Evolutionary conservation across 2,113 vertebrate species (phyloP).

Genomic region (Tylochromis polylepis): DNA sequence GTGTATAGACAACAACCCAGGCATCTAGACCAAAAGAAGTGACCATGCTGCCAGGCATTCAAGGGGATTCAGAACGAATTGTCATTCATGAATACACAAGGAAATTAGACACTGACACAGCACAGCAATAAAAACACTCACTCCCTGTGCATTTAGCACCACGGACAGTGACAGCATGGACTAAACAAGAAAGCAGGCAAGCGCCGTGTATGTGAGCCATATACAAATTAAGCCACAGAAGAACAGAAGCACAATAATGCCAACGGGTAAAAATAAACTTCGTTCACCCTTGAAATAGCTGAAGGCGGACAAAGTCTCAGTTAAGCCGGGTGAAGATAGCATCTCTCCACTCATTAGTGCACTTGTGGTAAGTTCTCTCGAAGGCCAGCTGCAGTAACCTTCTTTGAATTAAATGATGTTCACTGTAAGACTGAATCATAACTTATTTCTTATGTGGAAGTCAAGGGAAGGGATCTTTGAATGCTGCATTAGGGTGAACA

Average conservation of each 20-base stretch:
- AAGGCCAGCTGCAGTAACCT: background rate
- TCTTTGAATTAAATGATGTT: background rate
- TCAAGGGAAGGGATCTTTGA: background rate
- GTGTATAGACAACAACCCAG: background rate
- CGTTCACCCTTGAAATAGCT: background rate
- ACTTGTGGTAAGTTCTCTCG: background rate
- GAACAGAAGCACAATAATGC: background rate
- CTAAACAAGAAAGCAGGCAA: background rate
- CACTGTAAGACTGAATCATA: background rate
- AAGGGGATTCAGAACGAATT: background rate
- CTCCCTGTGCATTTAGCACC: background rate
- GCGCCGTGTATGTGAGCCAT: background rate
- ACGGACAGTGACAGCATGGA: background rate
- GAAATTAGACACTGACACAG: background rate
- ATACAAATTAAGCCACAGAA: background rate
- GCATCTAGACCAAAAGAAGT: background rate
- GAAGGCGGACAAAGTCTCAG: background rate
- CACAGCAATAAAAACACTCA: background rate
- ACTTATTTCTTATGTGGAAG: background rate
- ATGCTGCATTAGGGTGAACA: background rate
- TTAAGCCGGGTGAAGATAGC: background rate
- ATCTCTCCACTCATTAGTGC: constrained; percentile 20
- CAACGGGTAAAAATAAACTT: background rate
- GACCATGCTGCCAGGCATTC: background rate
- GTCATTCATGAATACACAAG: background rate